Base-by-base conservation (phyloP, 2,113 vertebrate genomes). In the Channa argus region DNA sequence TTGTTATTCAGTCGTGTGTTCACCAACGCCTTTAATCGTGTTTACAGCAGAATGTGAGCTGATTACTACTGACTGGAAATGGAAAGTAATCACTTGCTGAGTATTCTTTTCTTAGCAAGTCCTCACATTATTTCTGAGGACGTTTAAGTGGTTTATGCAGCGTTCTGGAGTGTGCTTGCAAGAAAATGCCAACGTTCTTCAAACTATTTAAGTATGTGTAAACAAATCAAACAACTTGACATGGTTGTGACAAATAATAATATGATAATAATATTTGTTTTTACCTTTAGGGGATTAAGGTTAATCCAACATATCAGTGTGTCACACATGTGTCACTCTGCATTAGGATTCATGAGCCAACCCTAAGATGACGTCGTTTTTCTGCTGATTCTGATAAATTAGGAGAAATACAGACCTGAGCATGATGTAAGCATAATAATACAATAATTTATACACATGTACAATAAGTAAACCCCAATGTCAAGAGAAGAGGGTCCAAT, bases 1-100 rank as follows among this genome's bases (percentile, higher is more conserved):
- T 87, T 84, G 74, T 77, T 85, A 81, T 85, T 88, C 82, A 53
- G 39, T 2, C 39, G 51, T 43, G 46, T 15, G 45, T 55, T 63
- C 77, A 74, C 37, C 55, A 59, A 43, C 11, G 44, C 79, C 71
- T 59, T 6, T 10, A 61, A 39, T 45, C 33, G 64, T 72, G 78
- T 78, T 82, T 77, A 39, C 69, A 60, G 64, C 83, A 73, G 49
- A 59, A 36, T 79, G 73, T 43, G 51, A 46, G 11, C 60, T 84
- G 85, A 82, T 87, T 77, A 84, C 65, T 45, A 67, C 33, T 58
- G 66, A 71, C 66, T 85, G 61, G 46, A 87, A 87, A 74, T 65
- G 43, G 74, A 82, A 83, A 62, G 52, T 60, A 82, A 80, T 80
- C 64, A 69, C 60, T 72, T 39, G 52, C 41, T 56, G 54, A 68